phyloP scores from a whole-genome alignment of 35 echinoderm and acorn worm species.

The Lytechinus pictus region DNA sequence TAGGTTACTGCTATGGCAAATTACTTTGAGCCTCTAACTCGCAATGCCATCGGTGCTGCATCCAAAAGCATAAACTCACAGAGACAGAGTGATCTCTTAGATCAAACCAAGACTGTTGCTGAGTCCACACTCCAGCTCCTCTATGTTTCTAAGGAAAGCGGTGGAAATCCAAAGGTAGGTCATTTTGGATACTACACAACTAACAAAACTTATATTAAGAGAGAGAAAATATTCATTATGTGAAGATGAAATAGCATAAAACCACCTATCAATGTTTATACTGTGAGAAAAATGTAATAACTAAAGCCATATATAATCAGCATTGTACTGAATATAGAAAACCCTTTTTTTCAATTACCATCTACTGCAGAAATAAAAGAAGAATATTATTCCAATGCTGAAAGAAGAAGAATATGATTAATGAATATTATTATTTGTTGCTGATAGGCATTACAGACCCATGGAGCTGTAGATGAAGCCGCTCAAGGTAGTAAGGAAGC shows the following conservation, averaged over 20 bases:
- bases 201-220: too few relatives aligned
- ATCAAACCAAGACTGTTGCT: slow-evolving; percentile 94
- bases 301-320: too few relatives aligned
- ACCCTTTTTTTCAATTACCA: too few relatives aligned
- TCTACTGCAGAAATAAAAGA: too few relatives aligned
- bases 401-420: not conserved
- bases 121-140: slow-evolving; percentile 91
- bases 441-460: slow-evolving; percentile 75
- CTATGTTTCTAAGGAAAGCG: slow-evolving; percentile 96
- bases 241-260: too few relatives aligned
- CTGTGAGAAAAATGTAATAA: too few relatives aligned
- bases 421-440: not conserved
- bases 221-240: not conserved
- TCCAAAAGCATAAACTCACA: slow-evolving; percentile 95
- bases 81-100: slow-evolving; percentile 83
- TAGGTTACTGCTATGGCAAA: slow-evolving; percentile 89
- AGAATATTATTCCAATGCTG: too few relatives aligned
- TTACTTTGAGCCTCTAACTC: slow-evolving; percentile 90
- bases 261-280: too few relatives aligned
- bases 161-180: slow-evolving; percentile 96
- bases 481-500: slow-evolving; percentile 89
- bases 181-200: too few relatives aligned
- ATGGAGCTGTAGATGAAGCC: slow-evolving; percentile 87
- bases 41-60: slow-evolving; percentile 88
- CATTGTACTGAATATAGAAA: too few relatives aligned